phyloP scores from a whole-genome alignment of 2,113 vertebrate species.

The Mungos mungo region DNA sequence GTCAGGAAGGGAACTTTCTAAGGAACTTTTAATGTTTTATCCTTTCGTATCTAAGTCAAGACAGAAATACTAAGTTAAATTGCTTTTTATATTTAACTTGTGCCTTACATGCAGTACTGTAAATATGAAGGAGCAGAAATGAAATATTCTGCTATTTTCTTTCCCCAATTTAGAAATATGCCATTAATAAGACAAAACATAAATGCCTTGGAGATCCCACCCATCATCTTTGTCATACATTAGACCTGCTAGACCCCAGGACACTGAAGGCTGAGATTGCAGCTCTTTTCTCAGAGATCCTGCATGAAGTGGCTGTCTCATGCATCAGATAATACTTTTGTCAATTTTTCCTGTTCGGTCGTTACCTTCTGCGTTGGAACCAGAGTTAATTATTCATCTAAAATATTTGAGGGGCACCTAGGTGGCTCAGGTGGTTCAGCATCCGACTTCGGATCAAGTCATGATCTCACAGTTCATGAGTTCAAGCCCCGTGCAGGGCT shows the following conservation, averaged over 20 bases:
- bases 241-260: not conserved
- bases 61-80: not conserved
- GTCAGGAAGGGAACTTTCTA: slow-evolving; percentile 15
- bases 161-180: not conserved
- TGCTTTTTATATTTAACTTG: slow-evolving; percentile 1
- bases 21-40: not conserved
- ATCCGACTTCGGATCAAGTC: too few species aligned
- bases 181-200: not conserved
- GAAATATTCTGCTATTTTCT: not conserved
- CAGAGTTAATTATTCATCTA: slow-evolving; percentile 49
- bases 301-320: not conserved
- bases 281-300: not conserved
- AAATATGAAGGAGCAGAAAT: not conserved
- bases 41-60: not conserved
- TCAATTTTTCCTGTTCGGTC: not conserved
- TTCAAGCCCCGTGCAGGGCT: too few species aligned
- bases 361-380: slow-evolving; percentile 13
- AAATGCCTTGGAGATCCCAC: not conserved
- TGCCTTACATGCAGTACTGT: not conserved
- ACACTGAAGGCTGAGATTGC: not conserved
- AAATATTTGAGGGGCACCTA: not conserved
- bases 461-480: too few species aligned
- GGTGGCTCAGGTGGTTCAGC: too few species aligned
- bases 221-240: not conserved
- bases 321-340: not conserved